These are phyloP conservation scores for Orthosia gothica DNA, from an alignment of 2,888 invertebrate genomes.

Conservation along the genomic window DNA sequence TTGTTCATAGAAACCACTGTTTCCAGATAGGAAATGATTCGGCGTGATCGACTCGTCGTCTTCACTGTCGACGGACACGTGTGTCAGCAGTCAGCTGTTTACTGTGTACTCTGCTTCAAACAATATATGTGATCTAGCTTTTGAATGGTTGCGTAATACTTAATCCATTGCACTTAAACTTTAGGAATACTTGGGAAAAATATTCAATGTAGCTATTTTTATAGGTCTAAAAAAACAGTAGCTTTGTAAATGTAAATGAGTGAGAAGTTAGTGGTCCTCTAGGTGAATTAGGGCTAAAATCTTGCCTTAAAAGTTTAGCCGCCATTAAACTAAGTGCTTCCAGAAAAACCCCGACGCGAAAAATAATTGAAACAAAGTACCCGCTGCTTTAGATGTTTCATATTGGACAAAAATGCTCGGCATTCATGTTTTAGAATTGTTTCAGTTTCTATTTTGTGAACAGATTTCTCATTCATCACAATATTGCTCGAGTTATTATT, in stretches of 20 bases:
- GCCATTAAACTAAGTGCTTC: constrained; percentile 52
- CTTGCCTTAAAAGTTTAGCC: constrained; percentile 23
- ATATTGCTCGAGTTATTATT: neutral
- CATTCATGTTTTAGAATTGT: neutral
- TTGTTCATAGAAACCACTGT: too few relatives aligned
- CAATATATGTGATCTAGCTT: too few relatives aligned
- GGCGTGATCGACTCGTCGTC: too few relatives aligned
- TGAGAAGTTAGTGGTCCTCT: neutral
- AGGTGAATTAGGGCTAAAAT: constrained; percentile 20
- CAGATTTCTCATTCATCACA: neutral
- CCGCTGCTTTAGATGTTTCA: constrained; percentile 20
- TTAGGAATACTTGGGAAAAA: neutral
- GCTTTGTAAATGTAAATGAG: constrained; percentile 1
- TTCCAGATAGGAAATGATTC: too few relatives aligned
- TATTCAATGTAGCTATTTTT: neutral
- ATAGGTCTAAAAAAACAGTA: neutral
- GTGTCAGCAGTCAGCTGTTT: too few relatives aligned
- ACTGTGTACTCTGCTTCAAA: too few relatives aligned
- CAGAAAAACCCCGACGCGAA: constrained; percentile 20
- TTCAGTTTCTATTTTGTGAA: constrained; percentile 10
- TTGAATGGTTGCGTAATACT: too few relatives aligned
- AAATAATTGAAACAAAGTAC: constrained; percentile 46
- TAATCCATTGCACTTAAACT: neutral
- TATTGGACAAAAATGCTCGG: constrained; percentile 3
- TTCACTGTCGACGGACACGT: too few relatives aligned